Base-by-base conservation (phyloP, 1,140 invertebrate species). In the Monomorium pharaonis region DNA sequence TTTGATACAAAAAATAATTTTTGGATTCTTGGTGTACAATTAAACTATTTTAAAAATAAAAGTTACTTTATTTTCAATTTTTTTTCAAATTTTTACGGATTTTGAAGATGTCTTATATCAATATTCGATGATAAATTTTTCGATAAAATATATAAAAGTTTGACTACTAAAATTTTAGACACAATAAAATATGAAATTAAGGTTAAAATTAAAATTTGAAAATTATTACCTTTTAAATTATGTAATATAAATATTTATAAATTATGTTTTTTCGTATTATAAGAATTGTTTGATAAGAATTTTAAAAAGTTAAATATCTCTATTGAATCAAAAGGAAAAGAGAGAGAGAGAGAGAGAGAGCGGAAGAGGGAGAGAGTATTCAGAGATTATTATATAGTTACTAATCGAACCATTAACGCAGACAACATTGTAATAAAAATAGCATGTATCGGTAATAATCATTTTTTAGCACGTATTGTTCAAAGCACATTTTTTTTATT, bases 401-500 rank as follows among this genome's bases (percentile, higher is more conserved):
- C 3, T 7, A 5, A 3, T 60, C 6, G 24, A 12, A 58, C 3
- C 1, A 76, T 42, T 65, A n/a, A 24, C 1, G 7, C 30, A 51
- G 2, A 18, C 9, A 14, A 37, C 4, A 18, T 78, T 51, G 60
- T 21, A 51, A 72, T 83, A 16, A 44, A 27, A 42, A 1, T 63
- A 44, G n/a, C 10, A 54, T 30, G 9, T 72, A 16, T 7, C 21
- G 33, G 18, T 42, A 70, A 58, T 33, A 44, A 44, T 37, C 44
- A 47, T 44, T 44, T 18, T 72, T 18, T 44, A 80, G n/a, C 18
- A 27, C 0, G 12, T 80, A 44, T 80, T 67, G 67, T 67, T 5
- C 18, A 63, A 67, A 80, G 37, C 44, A 37, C 37, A 27, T 76
- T 51, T 83, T 74, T 83, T 83, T 44, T 58, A 58, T 56, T 6